Conservation (phyloP, 2,888 invertebrate genomes). For the Cheilosia pagana region DNA sequence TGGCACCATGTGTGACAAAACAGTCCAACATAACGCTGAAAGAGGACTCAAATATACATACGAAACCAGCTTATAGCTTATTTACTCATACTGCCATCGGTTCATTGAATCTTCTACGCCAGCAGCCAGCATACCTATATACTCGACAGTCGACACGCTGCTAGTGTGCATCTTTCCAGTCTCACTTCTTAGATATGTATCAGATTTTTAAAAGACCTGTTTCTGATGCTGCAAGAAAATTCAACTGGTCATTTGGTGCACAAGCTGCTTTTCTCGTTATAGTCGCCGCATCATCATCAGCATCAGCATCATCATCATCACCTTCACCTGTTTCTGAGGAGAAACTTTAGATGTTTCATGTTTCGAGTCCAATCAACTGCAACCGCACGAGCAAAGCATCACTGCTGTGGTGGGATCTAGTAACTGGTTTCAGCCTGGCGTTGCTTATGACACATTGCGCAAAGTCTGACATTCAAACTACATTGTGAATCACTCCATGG, state of each 20-base stretch:
- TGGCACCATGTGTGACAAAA: no score
- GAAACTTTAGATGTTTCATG: constrained; percentile 32
- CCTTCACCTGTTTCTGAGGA: constrained; percentile 46
- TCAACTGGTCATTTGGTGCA: constrained; percentile 41
- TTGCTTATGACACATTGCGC: constrained; percentile 25
- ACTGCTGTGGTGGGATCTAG: constrained; percentile 19
- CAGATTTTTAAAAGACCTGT: constrained; percentile 24
- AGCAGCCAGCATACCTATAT: not conserved
- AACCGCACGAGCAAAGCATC: constrained; percentile 8
- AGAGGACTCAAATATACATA: no score
- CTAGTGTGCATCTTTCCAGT: not conserved
- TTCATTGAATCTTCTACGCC: constrained; percentile 3
- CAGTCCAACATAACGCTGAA: no score
- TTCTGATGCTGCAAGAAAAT: constrained; percentile 20
- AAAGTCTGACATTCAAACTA: constrained; percentile 6
- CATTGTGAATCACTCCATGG: not conserved
- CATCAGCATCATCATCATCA: constrained; percentile 46
- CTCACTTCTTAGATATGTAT: not conserved
- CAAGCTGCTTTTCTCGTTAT: constrained; percentile 49
- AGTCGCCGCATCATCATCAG: constrained; percentile 13
- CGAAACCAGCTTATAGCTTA: no score
- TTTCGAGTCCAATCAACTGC: constrained; percentile 41
- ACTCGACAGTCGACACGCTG: not conserved
- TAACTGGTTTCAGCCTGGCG: constrained; percentile 48
- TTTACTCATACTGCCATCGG: not conserved